Base-by-base conservation (phyloP, 2,888 invertebrate species). In the Eupithecia dodoneata region DNA sequence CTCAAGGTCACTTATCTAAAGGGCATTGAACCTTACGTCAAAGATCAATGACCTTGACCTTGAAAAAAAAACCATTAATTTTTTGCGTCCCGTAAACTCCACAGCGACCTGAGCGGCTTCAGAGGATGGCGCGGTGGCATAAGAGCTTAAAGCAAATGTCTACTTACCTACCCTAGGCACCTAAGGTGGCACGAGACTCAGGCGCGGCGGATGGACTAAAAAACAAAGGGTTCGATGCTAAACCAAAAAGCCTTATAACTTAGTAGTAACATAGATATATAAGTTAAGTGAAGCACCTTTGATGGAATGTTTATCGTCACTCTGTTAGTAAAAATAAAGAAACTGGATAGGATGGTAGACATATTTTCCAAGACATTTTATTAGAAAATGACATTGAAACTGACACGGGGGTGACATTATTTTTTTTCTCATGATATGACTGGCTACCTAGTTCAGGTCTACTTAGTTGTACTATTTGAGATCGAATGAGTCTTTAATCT, bases 341-440 rank as follows among this genome's bases (percentile, higher is more conserved):
- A 96, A 90, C 98, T 96, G 88, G 96, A 96, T 92, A 98, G 96
- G 93, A 98, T 96, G 88, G 97, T 97, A 95, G 97, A 97, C 97
- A 97, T 97, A 30, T 96, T 96, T 96, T 73, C 44, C 59, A 42
- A 66, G 52, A 71, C 73, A 42, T 42, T 41, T 66, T 66, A 42
- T 6, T 42, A 42, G 42, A 15, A 13, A 42, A 13, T 66, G 41
- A 15, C 42, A 42, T 66, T 42, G 42, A 66, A 66, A 66, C 13
- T 63, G 55, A 18, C n/a, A 18, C 7, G 12, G 44, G 44, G 44
- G 44, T 44, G 45, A 47, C 47, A 47, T 47, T 9, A 0, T 15
- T 18, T 18, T 55, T 59, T 59, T 59, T 18, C 18, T 59, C 9
- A n/a, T 18, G n/a, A 7, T 30, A 30, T n/a, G n/a, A 7, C n/a